Conservation (phyloP, 2,888 invertebrate species). For the Octodonta nipae region DNA sequence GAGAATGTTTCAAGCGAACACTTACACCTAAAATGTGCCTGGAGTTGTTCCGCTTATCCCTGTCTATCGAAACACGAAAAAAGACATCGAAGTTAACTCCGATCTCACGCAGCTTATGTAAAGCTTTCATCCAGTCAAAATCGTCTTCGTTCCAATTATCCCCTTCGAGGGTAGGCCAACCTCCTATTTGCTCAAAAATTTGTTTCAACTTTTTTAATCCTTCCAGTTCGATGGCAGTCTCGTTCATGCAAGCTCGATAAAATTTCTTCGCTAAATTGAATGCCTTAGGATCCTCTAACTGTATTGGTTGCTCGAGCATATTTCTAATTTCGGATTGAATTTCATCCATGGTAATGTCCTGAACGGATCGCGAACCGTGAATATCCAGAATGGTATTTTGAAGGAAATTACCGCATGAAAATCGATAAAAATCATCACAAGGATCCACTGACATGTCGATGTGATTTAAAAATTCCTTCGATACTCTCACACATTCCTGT, state of each 20-base stretch:
- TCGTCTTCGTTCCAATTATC: conserved; percentile 33
- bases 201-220: conserved; percentile 25
- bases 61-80: conserved; percentile 23
- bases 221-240: conserved; percentile 23
- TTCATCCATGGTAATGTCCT: conserved; percentile 19
- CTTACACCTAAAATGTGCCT: conserved; percentile 28
- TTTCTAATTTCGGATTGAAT: conserved; percentile 21
- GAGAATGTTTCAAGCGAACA: too few relatives aligned
- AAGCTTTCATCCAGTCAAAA: conserved; percentile 29
- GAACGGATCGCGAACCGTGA: conserved; percentile 16
- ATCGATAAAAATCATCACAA: conserved; percentile 66
- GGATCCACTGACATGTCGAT: conserved; percentile 55
- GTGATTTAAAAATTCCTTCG: conserved; percentile 50
- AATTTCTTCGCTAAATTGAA: conserved; percentile 24
- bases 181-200: conserved; percentile 39
- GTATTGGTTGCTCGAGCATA: conserved; percentile 19
- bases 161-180: conserved; percentile 45
- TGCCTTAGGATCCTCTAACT: conserved; percentile 12
- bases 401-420: conserved; percentile 60
- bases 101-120: conserved; percentile 25
- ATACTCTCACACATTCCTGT: conserved; percentile 31
- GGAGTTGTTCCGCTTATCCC: conserved; percentile 20
- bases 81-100: conserved; percentile 30
- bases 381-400: conserved; percentile 55
- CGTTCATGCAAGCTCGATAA: conserved; percentile 30